Base-by-base conservation (phyloP, 2,797 vertebrate species). In the Apogon hyalosoma region DNA sequence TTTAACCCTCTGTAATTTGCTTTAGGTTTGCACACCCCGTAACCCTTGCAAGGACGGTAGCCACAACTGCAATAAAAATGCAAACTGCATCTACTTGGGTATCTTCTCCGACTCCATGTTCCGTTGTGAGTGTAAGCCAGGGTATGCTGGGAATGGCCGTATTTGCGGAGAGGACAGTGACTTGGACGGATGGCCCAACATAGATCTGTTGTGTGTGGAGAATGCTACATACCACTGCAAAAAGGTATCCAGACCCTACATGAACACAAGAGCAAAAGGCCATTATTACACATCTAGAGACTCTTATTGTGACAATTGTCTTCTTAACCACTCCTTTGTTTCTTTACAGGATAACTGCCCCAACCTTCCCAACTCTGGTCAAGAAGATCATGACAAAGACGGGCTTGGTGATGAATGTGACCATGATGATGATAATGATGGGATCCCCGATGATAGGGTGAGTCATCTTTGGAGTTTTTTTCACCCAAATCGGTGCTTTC, bases 171-270 rank as follows among this genome's bases (percentile, higher is more conserved):
- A 97, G 89, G 98, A 99, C 85, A 95, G 88, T 1, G 98, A 99
- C 76, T 89, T 99, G 68, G 98, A 99, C 0, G 98, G 98, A 72
- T 99, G 98, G 98, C 98, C 98, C 73, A 99, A 99, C 60, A 93
- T 88, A 48, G 69, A 98, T 77, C 93, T 99, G 56, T 77, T 77
- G 45, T 99, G 98, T 75, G 96, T 99, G 86, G 94, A 93, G 80
- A 99, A 99, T 13, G 98, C 98, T n/a, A 99, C 98, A 52, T 99
- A 99, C 87, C 98, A 99, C 88, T 99, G 98, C 92, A 99, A 96
- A 85, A 99, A 98, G 91, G 98, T 99, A 95, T 63, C 70, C 58
- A 78, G 69, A 80, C 65, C 76, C 57, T 72, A 79, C 55, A 19
- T 38, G 63, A 58, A 73, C 68, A 63, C 21, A 61, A 56, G 54